These are phyloP conservation scores for Napeogenes inachia DNA, from an alignment of 2,888 invertebrate genomes.

Conservation along the genomic window DNA sequence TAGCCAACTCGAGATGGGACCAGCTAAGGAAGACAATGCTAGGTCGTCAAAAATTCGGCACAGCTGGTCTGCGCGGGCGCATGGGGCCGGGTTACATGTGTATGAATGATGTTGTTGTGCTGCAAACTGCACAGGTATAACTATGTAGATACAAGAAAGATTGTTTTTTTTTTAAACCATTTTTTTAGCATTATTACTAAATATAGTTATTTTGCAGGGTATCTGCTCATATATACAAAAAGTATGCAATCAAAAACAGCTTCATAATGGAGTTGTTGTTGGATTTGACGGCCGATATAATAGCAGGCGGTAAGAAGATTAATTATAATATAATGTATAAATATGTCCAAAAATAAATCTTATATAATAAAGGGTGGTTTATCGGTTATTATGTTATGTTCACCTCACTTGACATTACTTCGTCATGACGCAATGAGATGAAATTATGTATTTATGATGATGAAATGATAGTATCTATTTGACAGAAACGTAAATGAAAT, in stretches of 20 bases:
- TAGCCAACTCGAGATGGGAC: slow-evolving; percentile 74
- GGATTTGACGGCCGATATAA: slow-evolving; percentile 96
- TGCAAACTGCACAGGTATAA: slow-evolving; percentile 90
- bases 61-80: slow-evolving; percentile 92
- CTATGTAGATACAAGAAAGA: background rate
- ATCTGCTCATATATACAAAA: slow-evolving; percentile 85
- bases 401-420: background rate
- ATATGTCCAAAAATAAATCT: too few species aligned
- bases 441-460: too few species aligned
- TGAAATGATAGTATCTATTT: too few species aligned
- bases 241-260: slow-evolving; percentile 74
- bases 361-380: too few species aligned
- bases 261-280: slow-evolving; percentile 86
- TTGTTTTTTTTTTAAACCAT: too few species aligned
- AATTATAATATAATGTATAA: background rate
- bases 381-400: background rate
- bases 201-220: slow-evolving; percentile 73
- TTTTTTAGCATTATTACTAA: too few species aligned
- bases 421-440: too few species aligned
- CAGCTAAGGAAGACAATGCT: slow-evolving; percentile 81
- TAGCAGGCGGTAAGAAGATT: slow-evolving; percentile 83
- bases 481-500: too few species aligned
- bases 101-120: slow-evolving; percentile 97
- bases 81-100: slow-evolving; percentile 96
- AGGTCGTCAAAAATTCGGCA: slow-evolving; percentile 89